These are phyloP conservation scores for Heteromyza rotundicornis DNA, from an alignment of 2,888 invertebrate species.

Conservation along the genomic window DNA sequence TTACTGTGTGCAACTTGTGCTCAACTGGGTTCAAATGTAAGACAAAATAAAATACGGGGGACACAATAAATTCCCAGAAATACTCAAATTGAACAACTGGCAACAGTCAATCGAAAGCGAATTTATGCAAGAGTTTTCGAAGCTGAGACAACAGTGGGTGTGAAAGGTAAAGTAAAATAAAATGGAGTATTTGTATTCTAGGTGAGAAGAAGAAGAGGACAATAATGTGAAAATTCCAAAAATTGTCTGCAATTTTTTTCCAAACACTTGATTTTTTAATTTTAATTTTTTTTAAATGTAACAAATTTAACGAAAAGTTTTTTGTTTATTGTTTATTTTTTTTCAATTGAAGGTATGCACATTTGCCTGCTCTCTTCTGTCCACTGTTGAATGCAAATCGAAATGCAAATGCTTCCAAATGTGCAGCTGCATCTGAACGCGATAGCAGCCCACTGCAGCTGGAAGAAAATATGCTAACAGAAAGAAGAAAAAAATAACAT, in stretches of 20 bases:
- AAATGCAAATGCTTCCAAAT: conserved; percentile 1
- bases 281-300: no score
- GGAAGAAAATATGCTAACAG: background rate
- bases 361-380: background rate
- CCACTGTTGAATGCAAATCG: background rate
- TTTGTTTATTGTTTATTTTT: no score
- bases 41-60: background rate
- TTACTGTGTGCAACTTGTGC: background rate
- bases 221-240: no score
- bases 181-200: no score
- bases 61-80: background rate
- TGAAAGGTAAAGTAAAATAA: background rate
- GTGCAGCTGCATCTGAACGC: conserved; percentile 10
- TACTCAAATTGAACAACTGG: background rate
- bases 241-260: no score
- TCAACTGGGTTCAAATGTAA: background rate
- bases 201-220: no score
- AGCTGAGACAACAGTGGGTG: no score
- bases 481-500: background rate
- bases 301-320: no score
- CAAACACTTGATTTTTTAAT: no score
- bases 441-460: background rate
- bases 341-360: no score
- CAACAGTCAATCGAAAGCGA: background rate
- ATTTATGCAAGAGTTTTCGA: no score